phyloP scores from a whole-genome alignment of 2,888 invertebrate genomes.

The Drosophila crucigera region DNA sequence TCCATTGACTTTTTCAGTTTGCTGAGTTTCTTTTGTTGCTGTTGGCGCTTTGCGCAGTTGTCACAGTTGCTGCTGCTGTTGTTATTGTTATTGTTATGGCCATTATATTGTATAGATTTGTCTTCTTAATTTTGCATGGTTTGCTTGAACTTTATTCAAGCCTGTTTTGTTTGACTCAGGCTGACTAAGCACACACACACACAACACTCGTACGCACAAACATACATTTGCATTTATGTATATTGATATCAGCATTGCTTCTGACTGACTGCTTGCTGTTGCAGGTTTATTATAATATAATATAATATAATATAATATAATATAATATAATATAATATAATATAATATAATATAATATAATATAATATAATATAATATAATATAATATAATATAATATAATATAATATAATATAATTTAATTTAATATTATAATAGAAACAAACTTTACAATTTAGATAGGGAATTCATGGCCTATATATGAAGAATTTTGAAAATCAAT shows the following conservation, averaged over 20 bases:
- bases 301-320: background rate
- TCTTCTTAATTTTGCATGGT: conserved; percentile 40
- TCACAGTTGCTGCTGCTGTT: conserved; percentile 42
- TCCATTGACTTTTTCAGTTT: conserved; percentile 40
- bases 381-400: no score
- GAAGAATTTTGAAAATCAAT: background rate
- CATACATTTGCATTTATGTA: conserved; percentile 1
- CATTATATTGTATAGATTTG: conserved; percentile 53
- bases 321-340: background rate
- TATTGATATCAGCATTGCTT: conserved; percentile 13
- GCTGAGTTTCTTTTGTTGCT: conserved; percentile 29
- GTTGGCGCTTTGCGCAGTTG: conserved; percentile 60
- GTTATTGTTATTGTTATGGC: conserved; percentile 45
- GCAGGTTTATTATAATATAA: background rate
- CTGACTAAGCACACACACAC: conserved; percentile 15
- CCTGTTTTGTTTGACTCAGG: conserved; percentile 47
- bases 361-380: background rate
- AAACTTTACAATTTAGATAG: background rate
- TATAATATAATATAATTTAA: no score
- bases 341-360: background rate
- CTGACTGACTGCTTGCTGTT: conserved; percentile 12
- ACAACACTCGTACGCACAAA: conserved; percentile 1
- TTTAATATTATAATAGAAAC: background rate
- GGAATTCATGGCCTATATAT: background rate
- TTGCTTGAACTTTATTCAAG: conserved; percentile 53